Evolutionary conservation across 2,888 invertebrate species (phyloP), one percentile per base, ranked within the genome.

Genomic region (Eilema griseolum): DNA sequence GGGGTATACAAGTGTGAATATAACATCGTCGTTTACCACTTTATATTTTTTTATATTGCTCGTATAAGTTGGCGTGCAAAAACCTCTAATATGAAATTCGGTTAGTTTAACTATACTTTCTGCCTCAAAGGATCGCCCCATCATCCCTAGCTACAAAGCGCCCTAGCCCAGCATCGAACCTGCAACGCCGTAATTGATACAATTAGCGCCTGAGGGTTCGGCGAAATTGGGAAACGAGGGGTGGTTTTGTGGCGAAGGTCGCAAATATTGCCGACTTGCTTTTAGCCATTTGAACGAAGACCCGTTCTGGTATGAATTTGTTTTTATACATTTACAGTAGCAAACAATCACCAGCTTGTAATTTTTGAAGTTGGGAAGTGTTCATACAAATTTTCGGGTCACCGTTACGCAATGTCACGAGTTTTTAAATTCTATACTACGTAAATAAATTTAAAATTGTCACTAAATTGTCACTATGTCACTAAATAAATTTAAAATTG

Each of bases 131-230:
- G 11, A 41, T 66, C n/a, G 52, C 52, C 56, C 62, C 63, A 70
- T 66, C 67, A 56, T 72, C 74, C 56, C 61, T 75, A 71, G 63
- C 56, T 61, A 70, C 62, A 72, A 71, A 63, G 70, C 61, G 61
- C 71, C 67, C 71, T 60, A 70, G 59, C 67, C 57, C 66, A 68
- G 75, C 73, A 61, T 71, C 68, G 74, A 83, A 82, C 81, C 79
- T 79, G 76, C 74, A 75, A 67, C 73, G 63, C 78, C 72, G 65
- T 90, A 92, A 92, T 92, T 93, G 89, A 90, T 88, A 88, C 89
- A 92, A 93, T 93, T 92, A 92, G 84, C 69, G 74, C 78, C 76
- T 24, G 70, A 37, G 83, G 86, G 83, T 70, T 74, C 67, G 77
- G 73, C 67, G 70, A 79, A 83, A 85, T 86, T 79, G 82, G 82